phyloP scores from a whole-genome alignment of 2,113 vertebrate genomes.

The Clarias gariepinus region DNA sequence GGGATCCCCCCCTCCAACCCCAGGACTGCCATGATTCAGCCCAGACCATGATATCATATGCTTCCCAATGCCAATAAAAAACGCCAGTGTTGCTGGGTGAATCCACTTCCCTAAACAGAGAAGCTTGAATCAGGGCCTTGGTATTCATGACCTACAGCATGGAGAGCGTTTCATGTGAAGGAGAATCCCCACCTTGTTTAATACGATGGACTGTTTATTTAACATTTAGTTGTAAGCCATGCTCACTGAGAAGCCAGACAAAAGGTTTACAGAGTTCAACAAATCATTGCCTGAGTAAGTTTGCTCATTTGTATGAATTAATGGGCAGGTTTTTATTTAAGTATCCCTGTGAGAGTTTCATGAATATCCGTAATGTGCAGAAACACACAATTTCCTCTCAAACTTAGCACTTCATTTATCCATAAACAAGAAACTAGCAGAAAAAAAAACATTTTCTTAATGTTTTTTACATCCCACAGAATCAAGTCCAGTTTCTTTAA shows the following conservation, averaged over 20 bases:
- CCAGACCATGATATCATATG: constrained; percentile 68
- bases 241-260: neutral
- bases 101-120: constrained; percentile 55
- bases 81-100: constrained; percentile 70
- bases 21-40: constrained; percentile 56
- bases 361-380: constrained; percentile 29
- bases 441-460: constrained; percentile 16
- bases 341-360: constrained; percentile 11
- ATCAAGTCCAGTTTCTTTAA: neutral
- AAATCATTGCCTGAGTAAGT: constrained; percentile 17
- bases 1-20: constrained; percentile 55
- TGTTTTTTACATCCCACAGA: constrained; percentile 21
- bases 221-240: constrained; percentile 20
- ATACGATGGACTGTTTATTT: constrained; percentile 29
- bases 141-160: constrained; percentile 64
- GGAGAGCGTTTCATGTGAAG: constrained; percentile 61
- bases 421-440: constrained; percentile 17
- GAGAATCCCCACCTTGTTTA: constrained; percentile 67
- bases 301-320: constrained; percentile 8
- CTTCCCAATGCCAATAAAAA: constrained; percentile 68
- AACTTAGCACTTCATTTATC: constrained; percentile 35
- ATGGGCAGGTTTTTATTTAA: constrained; percentile 24
- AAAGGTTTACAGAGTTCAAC: constrained; percentile 41
- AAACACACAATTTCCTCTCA: constrained; percentile 31
- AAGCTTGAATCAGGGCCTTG: constrained; percentile 59